Evolutionary conservation across 2,888 invertebrate species (phyloP), one percentile per base, ranked within the genome.

Genomic region (Stictocephala bisonia): DNA sequence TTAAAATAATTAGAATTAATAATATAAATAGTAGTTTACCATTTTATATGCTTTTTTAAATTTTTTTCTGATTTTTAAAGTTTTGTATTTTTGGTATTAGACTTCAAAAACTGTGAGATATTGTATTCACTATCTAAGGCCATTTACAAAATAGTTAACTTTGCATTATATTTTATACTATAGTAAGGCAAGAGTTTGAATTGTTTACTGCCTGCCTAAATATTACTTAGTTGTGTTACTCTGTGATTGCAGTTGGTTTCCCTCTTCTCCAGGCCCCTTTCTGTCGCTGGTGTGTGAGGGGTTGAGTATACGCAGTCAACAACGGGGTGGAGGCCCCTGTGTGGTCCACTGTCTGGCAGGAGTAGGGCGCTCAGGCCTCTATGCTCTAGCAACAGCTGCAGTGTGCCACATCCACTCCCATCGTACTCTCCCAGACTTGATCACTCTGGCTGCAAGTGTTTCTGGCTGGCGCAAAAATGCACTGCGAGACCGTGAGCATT

Each of bases 401-500:
- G 85, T 90, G 80, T 88, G 89, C 80, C 89, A 91, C 80, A 87
- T 91, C 77, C 86, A 89, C 71, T 88, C 89, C 13, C 91, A 90
- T 13, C 87, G 88, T 75, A 86, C 88, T 13, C 84, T 88, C 13
- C 84, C 90, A 4, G 89, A 89, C 78, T 86, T 86, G 15, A 81
- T 81, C 41, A 66, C 72, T 15, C 80, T 85, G 35, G 83, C 85
- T 6, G 82, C 82, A 11, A 81, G 81, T 71, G 82, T 87, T 79
- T 83, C 86, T 71, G 81, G 82, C 64, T 84, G 84, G 76, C 80
- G 87, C 29, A 84, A 86, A 73, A 78, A 90, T 77, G 88, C 92
- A 29, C 83, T 94, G 29, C 88, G 92, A 80, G 92, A 94, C 82
- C 89, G 91, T 75, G 93, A 93, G 78, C 93, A 91, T 81, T 85